Percentiles rank a stretch among this genome's conserved stretches.
These are phyloP conservation scores for Petrocephalus schoutedeni DNA, from an alignment of 2,797 vertebrate genomes.

Conservation along the genomic window DNA sequence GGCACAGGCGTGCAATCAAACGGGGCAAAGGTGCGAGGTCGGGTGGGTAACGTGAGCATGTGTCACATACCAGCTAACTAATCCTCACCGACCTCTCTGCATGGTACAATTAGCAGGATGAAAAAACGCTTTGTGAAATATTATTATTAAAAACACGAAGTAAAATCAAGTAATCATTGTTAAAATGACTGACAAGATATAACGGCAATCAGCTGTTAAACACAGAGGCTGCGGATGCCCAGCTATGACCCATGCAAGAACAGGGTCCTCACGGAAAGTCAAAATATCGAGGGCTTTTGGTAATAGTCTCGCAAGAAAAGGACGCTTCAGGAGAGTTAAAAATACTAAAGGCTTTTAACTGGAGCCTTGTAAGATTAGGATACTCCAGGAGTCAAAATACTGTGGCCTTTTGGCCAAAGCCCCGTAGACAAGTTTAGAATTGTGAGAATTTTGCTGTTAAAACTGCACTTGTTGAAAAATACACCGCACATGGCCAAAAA, in stretches of 20 bases:
- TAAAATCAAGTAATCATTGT: neutral
- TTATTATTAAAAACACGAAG: neutral
- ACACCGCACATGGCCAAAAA: neutral
- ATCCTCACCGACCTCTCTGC: neutral
- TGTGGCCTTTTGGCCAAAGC: neutral
- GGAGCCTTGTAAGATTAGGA: neutral
- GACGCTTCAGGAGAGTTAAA: neutral
- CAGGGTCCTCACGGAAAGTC: neutral
- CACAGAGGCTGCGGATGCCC: neutral
- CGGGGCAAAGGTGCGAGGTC: neutral
- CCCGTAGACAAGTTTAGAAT: neutral
- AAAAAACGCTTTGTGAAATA: neutral
- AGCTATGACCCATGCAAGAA: neutral
- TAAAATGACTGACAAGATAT: neutral
- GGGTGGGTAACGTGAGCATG: neutral
- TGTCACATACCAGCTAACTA: neutral
- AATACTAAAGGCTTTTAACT: neutral
- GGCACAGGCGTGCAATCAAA: conserved; percentile 25
- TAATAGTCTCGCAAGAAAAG: neutral
- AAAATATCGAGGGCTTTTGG: neutral
- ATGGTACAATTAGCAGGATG: neutral
- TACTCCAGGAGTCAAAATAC: neutral
- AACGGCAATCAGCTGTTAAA: neutral
- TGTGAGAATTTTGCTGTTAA: neutral
- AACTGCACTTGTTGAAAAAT: neutral